Conservation (phyloP, 2,888 invertebrate species). For the Trissolcus japonicus region DNA sequence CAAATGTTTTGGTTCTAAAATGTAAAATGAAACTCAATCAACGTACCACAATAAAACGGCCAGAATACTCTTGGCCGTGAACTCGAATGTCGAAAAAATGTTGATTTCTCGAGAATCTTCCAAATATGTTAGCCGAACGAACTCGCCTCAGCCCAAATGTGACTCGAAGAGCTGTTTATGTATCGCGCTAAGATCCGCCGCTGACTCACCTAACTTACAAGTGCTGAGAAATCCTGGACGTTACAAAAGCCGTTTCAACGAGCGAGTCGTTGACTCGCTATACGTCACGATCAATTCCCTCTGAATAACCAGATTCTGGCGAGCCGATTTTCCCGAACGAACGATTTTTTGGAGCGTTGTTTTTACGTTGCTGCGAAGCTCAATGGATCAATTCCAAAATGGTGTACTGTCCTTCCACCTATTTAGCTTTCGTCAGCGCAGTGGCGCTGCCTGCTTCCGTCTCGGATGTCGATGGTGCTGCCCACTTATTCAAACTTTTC, state of each 20-base stretch:
- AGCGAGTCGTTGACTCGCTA: constrained; percentile 27
- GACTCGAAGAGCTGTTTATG: constrained; percentile 23
- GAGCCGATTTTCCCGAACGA: constrained; percentile 28
- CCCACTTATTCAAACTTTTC: not conserved
- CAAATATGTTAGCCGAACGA: constrained; percentile 7
- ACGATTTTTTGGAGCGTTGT: constrained; percentile 17
- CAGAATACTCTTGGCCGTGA: constrained; percentile 20
- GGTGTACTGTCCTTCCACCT: constrained; percentile 9
- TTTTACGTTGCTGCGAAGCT: constrained; percentile 7
- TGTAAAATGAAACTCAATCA: constrained; percentile 45
- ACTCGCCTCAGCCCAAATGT: constrained; percentile 7
- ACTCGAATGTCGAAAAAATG: constrained; percentile 18
- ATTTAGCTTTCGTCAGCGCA: constrained; percentile 1
- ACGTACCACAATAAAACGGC: constrained; percentile 37
- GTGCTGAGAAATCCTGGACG: constrained; percentile 34
- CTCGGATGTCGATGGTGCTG: not conserved
- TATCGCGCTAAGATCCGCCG: constrained; percentile 37
- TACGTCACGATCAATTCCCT: constrained; percentile 25
- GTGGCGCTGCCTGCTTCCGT: not conserved
- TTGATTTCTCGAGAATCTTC: constrained; percentile 6
- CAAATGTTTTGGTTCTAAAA: constrained; percentile 33
- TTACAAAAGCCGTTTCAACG: constrained; percentile 37
- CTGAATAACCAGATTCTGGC: constrained; percentile 8
- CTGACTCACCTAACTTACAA: constrained; percentile 49
- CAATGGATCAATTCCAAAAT: constrained; percentile 27